Conservation (phyloP, 2,113 vertebrate species). For the Prunella himalayana region DNA sequence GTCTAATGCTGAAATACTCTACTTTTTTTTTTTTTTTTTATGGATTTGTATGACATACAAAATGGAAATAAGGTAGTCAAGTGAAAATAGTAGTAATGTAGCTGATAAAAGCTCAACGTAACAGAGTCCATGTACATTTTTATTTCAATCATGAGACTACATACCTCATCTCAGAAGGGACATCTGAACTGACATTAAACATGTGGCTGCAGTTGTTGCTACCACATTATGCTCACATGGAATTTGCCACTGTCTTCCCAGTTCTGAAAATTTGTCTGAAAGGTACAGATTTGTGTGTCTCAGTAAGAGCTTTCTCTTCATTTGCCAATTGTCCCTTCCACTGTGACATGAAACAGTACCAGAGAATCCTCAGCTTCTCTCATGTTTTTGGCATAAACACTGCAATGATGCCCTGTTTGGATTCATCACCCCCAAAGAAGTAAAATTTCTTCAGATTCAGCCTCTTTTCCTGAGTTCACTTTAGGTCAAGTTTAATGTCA, state of each 20-base stretch:
- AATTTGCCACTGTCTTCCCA: background rate
- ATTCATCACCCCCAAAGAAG: background rate
- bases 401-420: background rate
- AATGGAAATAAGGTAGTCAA: background rate
- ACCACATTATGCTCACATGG: background rate
- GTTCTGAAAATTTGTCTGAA: background rate
- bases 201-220: background rate
- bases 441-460: background rate
- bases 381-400: background rate
- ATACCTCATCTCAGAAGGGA: background rate
- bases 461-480: background rate
- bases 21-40: background rate
- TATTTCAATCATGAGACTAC: background rate
- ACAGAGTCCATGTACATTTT: background rate
- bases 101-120: background rate
- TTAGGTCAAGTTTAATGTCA: background rate
- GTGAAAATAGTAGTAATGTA: background rate
- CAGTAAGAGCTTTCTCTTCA: background rate
- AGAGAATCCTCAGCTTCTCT: background rate
- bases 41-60: background rate
- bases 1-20: background rate
- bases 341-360: background rate
- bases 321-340: background rate
- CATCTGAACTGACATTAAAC: background rate
- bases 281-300: accelerated